Evolutionary conservation across 2,888 invertebrate genomes (phyloP), one percentile per base, ranked within the genome.

Genomic region (Fragum fragum): DNA sequence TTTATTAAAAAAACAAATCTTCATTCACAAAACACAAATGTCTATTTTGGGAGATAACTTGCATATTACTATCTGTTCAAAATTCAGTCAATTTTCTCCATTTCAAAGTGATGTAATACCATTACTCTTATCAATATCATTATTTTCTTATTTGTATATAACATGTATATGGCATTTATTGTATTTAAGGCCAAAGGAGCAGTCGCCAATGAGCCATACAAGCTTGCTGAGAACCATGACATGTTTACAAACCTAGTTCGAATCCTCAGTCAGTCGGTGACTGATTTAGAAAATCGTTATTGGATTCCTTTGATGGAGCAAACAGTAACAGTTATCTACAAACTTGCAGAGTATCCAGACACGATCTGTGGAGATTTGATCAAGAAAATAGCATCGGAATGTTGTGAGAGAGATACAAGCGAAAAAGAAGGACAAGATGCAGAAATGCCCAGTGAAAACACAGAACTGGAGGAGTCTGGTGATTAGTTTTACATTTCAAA

Each of bases 281-380:
- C 79, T 5, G 84, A 90, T 66, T 70, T 87, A 1, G 94, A 95
- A 14, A 95, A 95, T 72, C 91, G 94, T 16, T 95, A 95, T 85
- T 97, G 96, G 93, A 94, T 95, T 59, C 95, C 96, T 2, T 95
- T 96, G 90, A 95, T 96, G 57, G 95, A 95, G 71, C 95, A 96
- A 77, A 96, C 96, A 6, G 93, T 97, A 32, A 95, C 95, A 76
- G 95, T 96, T 53, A 96, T 97, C 86, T 97, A 96, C 93, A 91
- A 90, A 94, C 92, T 96, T 61, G 96, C 96, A 18, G 96, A 96
- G 87, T 95, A 96, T 85, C 96, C 97, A 0, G 96, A 96, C 87
- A 79, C 88, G 52, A 91, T 95, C 59, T 93, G 94, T 79, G 91
- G 90, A n/a, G 88, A 92, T 55, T 87, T 95, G 3, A 87, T 94